Base-by-base conservation (phyloP, 2,113 vertebrate genomes). In the Sardina pilchardus region DNA sequence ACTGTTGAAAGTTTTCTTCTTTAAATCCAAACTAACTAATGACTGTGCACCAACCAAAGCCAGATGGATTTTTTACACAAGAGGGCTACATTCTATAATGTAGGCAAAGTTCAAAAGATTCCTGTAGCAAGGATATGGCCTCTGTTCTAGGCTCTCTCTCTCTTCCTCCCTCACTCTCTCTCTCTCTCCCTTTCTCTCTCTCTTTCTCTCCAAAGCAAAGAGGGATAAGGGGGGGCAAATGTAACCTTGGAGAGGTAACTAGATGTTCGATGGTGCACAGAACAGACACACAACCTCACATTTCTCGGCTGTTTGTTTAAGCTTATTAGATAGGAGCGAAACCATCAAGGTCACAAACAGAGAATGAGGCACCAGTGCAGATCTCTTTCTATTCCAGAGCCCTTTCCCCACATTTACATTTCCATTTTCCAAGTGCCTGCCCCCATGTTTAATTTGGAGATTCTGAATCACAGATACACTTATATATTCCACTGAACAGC, bases 361-460 rank as follows among this genome's bases (percentile, higher is more conserved):
- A 90, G 90, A 88, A 88, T 80, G 83, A 90, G 84, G 81, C 88
- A 85, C 88, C 84, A 82, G 89, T 88, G 88, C 88, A 92, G 88
- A 92, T 91, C 88, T 88, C 82, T 87, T 87, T 81, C 84, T 86
- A 82, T 44, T 86, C 87, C 86, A 87, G 84, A 90, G 85, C 86
- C 84, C 85, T 87, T 85, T 90, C 67, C 24, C 75, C 84, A 80
- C 34, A 80, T 85, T 53, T 85, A 39, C 71, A 50, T 67, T 81
- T 85, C 63, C 50, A 78, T 86, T 89, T 90, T 84, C 90, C 91
- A 87, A 90, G 82, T 63, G 88, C 89, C 90, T 93, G 92, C 89
- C 89, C 88, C 90, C 88, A 78, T 91, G 91, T 94, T 94, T 95
- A 94, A 94, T 94, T 94, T 95, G 91, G 90, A 94, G 91, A 93